Base-by-base conservation (phyloP, 2,888 invertebrate species). In the Heliothis peltigera region DNA sequence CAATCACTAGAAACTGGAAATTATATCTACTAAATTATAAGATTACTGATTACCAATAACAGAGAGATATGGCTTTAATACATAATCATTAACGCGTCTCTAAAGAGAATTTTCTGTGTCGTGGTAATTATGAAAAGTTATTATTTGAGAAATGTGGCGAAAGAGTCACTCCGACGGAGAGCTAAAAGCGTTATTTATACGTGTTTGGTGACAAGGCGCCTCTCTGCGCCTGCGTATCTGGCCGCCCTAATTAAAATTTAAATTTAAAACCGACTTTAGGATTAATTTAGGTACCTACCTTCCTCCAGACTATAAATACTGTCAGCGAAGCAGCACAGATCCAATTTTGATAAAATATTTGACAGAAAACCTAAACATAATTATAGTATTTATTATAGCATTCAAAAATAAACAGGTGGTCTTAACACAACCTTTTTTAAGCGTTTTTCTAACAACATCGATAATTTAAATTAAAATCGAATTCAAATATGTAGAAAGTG, bases 171-270 rank as follows among this genome's bases (percentile, higher is more conserved):
- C 59, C 75, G 75, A 76, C 71, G 60, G 77, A 75, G 76, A 81
- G 79, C 84, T 88, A 87, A 90, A 88, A 88, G 85, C 84, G 86
- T 89, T 90, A 90, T 90, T 90, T 91, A 89, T 90, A 88, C 81
- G 76, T 87, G 85, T 88, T 88, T 87, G 88, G 87, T 87, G 89
- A 88, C 89, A 89, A 80, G 84, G 75, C 84, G 83, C 80, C 85
- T 82, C 81, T 75, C 84, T 72, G 81, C 86, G 85, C 84, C 83
- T 68, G 81, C 86, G 85, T 84, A 83, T 84, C 84, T 77, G 79
- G 69, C 79, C 86, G 91, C 82, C 89, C 92, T 87, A 91, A 92
- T 92, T 92, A 87, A 91, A 90, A 88, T 90, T 90, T 89, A 88
- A 91, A 89, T 91, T 89, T 89, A 87, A 91, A 77, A 82, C 80